Conservation (phyloP, 2,888 invertebrate genomes). For the Morpho helenor region DNA sequence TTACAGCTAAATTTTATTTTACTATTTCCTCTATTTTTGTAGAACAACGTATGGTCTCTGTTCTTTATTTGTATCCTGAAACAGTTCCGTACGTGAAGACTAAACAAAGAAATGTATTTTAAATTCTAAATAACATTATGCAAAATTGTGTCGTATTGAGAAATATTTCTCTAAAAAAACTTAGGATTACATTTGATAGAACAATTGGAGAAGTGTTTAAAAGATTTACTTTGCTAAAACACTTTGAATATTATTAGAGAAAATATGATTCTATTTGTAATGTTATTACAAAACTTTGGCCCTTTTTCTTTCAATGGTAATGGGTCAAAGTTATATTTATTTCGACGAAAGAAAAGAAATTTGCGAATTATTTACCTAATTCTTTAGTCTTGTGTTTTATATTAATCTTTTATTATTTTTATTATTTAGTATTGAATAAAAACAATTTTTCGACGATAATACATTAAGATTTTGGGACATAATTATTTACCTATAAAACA, state of each 20-base stretch:
- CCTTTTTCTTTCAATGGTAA: slow-evolving; percentile 16
- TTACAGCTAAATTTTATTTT: slow-evolving; percentile 16
- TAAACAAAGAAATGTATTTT: not conserved
- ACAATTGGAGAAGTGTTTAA: slow-evolving; percentile 1
- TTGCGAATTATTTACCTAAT: slow-evolving; percentile 11
- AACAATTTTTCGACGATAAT: too few relatives aligned
- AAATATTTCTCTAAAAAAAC: too few relatives aligned
- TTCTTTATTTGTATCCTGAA: slow-evolving; percentile 2
- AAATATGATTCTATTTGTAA: slow-evolving; percentile 13
- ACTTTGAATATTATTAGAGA: slow-evolving; percentile 5
- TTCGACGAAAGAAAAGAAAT: slow-evolving; percentile 10
- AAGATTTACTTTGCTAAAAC: not conserved
- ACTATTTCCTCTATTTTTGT: slow-evolving; percentile 3
- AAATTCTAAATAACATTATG: too few relatives aligned
- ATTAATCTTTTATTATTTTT: not conserved
- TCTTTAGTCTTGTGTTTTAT: slow-evolving; percentile 1
- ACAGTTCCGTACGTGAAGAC: not conserved
- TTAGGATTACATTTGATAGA: not conserved
- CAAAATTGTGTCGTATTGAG: too few relatives aligned
- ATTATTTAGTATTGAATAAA: too few relatives aligned
- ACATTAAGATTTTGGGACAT: too few relatives aligned
- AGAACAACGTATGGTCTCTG: slow-evolving; percentile 2
- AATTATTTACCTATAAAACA: too few relatives aligned
- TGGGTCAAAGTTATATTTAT: slow-evolving; percentile 14
- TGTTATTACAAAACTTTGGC: slow-evolving; percentile 22